Evolutionary conservation across 2,113 vertebrate genomes (phyloP).

Genomic region (Hucho hucho): DNA sequence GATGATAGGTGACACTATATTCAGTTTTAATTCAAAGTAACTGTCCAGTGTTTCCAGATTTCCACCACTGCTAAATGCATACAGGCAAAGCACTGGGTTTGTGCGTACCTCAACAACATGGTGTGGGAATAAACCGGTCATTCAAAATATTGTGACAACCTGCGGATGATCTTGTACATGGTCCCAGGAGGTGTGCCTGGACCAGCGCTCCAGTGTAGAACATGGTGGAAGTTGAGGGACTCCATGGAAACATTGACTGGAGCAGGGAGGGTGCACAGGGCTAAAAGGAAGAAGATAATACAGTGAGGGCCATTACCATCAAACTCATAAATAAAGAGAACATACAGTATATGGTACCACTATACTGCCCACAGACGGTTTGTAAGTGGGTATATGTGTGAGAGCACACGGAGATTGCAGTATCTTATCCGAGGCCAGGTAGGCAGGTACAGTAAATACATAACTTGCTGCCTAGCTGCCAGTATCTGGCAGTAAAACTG

Average conservation of each 20-base stretch:
- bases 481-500: neutral
- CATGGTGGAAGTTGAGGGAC: slow-evolving; percentile 50
- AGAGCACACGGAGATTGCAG: neutral
- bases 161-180: slow-evolving; percentile 13
- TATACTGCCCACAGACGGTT: neutral
- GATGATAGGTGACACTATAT: too few species aligned
- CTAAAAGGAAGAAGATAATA: slow-evolving; percentile 21
- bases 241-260: slow-evolving; percentile 13
- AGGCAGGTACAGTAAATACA: neutral
- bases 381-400: neutral
- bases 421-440: neutral
- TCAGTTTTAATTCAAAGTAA: too few species aligned
- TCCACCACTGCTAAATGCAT: too few species aligned
- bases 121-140: too few species aligned
- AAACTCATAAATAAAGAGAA: neutral
- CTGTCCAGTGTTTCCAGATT: too few species aligned
- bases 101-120: too few species aligned
- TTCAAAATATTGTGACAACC: neutral
- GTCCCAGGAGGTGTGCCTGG: slow-evolving; percentile 36
- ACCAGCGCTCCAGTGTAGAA: slow-evolving; percentile 54
- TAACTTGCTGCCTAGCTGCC: neutral
- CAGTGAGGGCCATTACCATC: neutral
- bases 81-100: too few species aligned
- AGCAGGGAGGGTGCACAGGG: slow-evolving; percentile 17
- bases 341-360: neutral